Evolutionary conservation across 1,140 invertebrate genomes (phyloP), one percentile per base, ranked within the genome.

Genomic region (Drosophila sechellia): DNA sequence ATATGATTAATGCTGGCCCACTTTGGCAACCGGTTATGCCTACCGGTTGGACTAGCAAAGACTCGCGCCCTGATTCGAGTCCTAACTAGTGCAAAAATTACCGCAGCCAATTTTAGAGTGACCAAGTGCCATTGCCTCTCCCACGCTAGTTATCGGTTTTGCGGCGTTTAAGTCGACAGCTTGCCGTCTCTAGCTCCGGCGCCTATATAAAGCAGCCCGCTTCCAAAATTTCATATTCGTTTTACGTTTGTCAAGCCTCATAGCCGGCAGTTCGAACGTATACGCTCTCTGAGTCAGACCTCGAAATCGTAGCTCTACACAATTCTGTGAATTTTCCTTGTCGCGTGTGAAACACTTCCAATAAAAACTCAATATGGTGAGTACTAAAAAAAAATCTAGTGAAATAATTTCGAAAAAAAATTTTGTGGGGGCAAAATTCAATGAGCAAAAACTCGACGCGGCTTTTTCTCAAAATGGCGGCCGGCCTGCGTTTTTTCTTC

Each of bases 221-320:
- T 57, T 4, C 22, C 34, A 17, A 71, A 37, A 4, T 59, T 64
- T 68, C 63, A 56, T 40, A 58, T 45, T 49, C 49, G 43, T 55
- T 65, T 66, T 83, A 87, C 84, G 83, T 86, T 86, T 86, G 83
- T 87, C 31, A 87, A 86, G 76, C 83, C 83, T 86, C 83, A 86
- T 86, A 83, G 46, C 83, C 84, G 83, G 83, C 56, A 79, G 59
- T 76, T 83, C 84, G 83, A 86, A 86, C 83, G 83, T 87, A 79
- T 35, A 59, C 64, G 68, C 75, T 87, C 58, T 69, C 70, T 59
- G 71, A 79, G 65, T 79, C 50, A 65, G 58, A 72, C 77, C 54
- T 61, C n/a, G 25, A 63, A 58, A 55, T 45, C 48, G 54, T 61
- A 72, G 63, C 68, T 81, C 79, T 53, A 74, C 59, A 69, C 60